phyloP scores from a whole-genome alignment of 2,797 vertebrate species.

The Syngnathus rostellatus region DNA sequence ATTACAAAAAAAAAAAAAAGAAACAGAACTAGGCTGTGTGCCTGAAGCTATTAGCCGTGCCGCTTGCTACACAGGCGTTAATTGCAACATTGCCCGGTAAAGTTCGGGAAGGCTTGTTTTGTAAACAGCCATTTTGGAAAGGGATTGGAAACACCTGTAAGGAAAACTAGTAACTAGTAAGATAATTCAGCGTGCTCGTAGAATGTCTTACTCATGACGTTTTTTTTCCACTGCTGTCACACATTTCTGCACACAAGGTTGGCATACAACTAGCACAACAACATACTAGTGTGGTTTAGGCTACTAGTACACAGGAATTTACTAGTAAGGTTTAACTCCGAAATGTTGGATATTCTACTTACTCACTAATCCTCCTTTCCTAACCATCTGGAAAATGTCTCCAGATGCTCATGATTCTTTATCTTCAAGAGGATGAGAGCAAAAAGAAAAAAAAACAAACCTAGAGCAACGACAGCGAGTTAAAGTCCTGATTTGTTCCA shows the following conservation, averaged over 20 bases:
- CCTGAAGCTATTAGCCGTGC: constrained; percentile 53
- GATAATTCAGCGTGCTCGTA: no score
- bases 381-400: constrained; percentile 41
- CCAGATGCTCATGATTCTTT: constrained; percentile 45
- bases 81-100: constrained; percentile 41
- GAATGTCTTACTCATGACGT: no score
- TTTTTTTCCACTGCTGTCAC: no score
- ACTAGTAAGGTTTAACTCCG: no score
- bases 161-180: background rate
- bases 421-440: background rate
- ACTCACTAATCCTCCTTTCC: constrained; percentile 40
- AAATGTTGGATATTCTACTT: constrained; percentile 14
- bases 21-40: constrained; percentile 44
- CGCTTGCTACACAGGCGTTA: constrained; percentile 52
- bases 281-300: background rate
- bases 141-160: constrained; percentile 54
- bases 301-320: no score
- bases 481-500: constrained; percentile 7
- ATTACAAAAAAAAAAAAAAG: constrained; percentile 56
- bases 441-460: constrained; percentile 6
- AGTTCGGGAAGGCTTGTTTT: constrained; percentile 46
- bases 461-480: background rate
- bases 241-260: background rate
- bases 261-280: background rate
- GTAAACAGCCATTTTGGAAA: constrained; percentile 48